These are phyloP conservation scores for Danio kyathit DNA, from an alignment of 2,797 vertebrate genomes.

Conservation along the genomic window DNA sequence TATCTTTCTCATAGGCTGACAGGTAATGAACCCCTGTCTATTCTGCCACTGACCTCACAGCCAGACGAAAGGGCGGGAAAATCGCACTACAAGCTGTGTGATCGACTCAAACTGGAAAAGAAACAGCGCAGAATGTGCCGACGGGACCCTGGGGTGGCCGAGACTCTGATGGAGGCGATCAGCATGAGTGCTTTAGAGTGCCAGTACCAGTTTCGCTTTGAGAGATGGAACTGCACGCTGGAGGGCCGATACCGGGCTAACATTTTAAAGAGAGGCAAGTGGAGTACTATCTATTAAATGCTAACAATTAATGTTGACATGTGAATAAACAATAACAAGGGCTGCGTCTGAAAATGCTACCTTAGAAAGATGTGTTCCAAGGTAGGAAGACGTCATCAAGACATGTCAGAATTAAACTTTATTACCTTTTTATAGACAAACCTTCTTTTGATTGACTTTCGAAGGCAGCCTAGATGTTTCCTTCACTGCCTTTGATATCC, in stretches of 20 bases:
- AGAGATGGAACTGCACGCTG: slow-evolving; percentile 98
- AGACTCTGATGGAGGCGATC: slow-evolving; percentile 96
- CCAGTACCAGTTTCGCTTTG: slow-evolving; percentile 98
- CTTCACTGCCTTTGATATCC: too few species aligned
- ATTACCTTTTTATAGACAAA: too few species aligned
- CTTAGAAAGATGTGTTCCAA: too few species aligned
- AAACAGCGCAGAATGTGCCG: slow-evolving; percentile 98
- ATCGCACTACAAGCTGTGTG: slow-evolving; percentile 96
- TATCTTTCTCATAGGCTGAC: slow-evolving; percentile 84
- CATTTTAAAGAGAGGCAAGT: slow-evolving; percentile 91
- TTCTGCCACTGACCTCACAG: slow-evolving; percentile 93
- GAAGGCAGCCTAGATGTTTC: too few species aligned
- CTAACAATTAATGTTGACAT: too few species aligned
- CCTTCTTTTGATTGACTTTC: too few species aligned
- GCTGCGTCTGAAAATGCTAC: too few species aligned
- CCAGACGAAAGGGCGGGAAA: slow-evolving; percentile 88
- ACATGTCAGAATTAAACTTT: too few species aligned
- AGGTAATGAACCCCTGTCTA: slow-evolving; percentile 95
- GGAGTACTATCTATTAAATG: not conserved
- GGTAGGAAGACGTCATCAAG: too few species aligned
- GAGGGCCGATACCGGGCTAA: slow-evolving; percentile 93
- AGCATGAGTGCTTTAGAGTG: slow-evolving; percentile 97
- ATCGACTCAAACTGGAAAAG: slow-evolving; percentile 97
- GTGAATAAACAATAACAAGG: too few species aligned
- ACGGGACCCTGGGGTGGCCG: slow-evolving; percentile 94